These are phyloP conservation scores for Meta bourneti DNA, from an alignment of 2,888 invertebrate species.

Conservation along the genomic window DNA sequence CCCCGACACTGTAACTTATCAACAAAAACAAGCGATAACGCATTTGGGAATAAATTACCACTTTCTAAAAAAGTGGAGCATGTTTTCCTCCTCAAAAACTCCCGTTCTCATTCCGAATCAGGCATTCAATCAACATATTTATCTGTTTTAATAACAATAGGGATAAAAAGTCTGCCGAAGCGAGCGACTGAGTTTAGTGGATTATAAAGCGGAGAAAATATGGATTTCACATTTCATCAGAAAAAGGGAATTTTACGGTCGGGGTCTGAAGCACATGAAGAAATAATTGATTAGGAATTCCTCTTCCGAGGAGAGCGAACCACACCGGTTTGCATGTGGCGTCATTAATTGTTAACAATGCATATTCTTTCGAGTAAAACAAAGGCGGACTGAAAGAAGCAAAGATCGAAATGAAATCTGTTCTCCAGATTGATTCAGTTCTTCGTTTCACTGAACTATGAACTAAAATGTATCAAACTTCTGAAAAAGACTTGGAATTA, in stretches of 20 bases:
- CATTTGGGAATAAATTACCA: too few relatives aligned
- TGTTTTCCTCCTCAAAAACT: too few relatives aligned
- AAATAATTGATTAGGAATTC: conserved; percentile 56
- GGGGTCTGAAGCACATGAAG: conserved; percentile 11
- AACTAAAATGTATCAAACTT: too few relatives aligned
- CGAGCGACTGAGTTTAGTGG: conserved; percentile 18
- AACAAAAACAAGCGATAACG: too few relatives aligned
- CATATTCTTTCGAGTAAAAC: conserved; percentile 48
- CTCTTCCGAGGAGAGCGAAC: conserved; percentile 16
- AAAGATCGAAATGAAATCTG: conserved; percentile 14
- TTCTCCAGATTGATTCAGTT: conserved; percentile 50
- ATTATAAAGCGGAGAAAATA: conserved; percentile 5
- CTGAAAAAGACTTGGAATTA: too few relatives aligned
- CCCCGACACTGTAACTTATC: too few relatives aligned
- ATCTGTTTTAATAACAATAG: conserved; percentile 7
- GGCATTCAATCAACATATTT: conserved; percentile 24
- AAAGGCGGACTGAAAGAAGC: conserved; percentile 13
- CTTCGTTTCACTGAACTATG: too few relatives aligned
- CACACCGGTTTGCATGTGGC: conserved; percentile 54
- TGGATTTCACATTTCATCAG: not conserved
- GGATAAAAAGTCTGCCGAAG: conserved; percentile 8
- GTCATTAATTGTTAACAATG: conserved; percentile 75
- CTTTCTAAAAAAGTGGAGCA: too few relatives aligned
- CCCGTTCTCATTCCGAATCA: too few relatives aligned
- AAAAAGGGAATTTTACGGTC: too few relatives aligned